These are phyloP conservation scores for Portevinia maculata DNA, from an alignment of 2,888 invertebrate species.

Conservation along the genomic window DNA sequence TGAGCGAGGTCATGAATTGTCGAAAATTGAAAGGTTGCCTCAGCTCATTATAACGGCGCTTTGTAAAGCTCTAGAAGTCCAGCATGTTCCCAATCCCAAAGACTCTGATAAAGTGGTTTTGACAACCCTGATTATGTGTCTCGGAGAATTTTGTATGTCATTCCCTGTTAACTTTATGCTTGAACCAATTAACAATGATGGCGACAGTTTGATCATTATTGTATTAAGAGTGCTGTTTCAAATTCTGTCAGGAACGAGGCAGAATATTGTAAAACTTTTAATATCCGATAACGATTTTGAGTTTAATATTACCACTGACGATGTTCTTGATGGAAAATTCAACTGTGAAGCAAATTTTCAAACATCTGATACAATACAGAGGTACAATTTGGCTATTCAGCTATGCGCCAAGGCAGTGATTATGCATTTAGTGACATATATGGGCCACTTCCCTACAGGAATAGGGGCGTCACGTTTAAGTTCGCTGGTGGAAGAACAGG, in stretches of 20 bases:
- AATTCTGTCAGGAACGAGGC: conserved; percentile 80
- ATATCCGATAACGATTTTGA: conserved; percentile 82
- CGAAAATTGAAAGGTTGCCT: conserved; percentile 80
- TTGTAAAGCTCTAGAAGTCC: conserved; percentile 82
- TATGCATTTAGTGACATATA: conserved; percentile 94
- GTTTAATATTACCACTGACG: conserved; percentile 81
- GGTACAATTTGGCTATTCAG: conserved; percentile 85
- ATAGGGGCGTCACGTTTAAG: conserved; percentile 94
- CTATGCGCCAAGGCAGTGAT: conserved; percentile 85
- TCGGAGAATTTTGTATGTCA: conserved; percentile 97
- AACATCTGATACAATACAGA: conserved; percentile 82
- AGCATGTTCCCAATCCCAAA: conserved; percentile 81
- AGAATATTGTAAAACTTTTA: conserved; percentile 79
- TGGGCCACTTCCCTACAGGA: conserved; percentile 97
- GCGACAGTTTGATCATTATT: conserved; percentile 85
- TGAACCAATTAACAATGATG: conserved; percentile 79
- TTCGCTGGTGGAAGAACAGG: conserved; percentile 95
- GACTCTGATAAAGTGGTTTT: conserved; percentile 82
- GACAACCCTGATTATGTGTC: conserved; percentile 90
- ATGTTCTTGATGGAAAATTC: conserved; percentile 79
- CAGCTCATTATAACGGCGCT: conserved; percentile 81
- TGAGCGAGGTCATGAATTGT: conserved; percentile 80
- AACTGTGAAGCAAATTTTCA: conserved; percentile 80
- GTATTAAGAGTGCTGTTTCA: conserved; percentile 87
- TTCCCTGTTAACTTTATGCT: conserved; percentile 88